These are phyloP conservation scores for Scaptomyza caliginosa DNA, from an alignment of 2,888 invertebrate species.

Conservation along the genomic window DNA sequence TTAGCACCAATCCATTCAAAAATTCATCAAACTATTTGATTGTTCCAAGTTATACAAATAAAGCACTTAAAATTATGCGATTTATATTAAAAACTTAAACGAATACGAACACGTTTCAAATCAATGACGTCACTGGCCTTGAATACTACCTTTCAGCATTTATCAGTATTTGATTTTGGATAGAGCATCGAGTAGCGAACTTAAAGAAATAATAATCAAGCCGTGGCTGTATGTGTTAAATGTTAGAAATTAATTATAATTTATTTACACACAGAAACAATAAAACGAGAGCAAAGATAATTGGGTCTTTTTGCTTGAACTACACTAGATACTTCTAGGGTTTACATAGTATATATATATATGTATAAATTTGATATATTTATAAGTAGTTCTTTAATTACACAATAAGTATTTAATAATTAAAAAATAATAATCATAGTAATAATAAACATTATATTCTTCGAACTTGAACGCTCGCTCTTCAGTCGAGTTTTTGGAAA, in stretches of 20 bases:
- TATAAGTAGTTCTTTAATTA: constrained; percentile 63
- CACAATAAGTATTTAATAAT: constrained; percentile 50
- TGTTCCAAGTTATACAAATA: constrained; percentile 80
- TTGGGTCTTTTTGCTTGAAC: constrained; percentile 76
- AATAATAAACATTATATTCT: constrained; percentile 73
- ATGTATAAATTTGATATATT: constrained; percentile 45
- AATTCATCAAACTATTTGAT: constrained; percentile 81
- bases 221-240: constrained; percentile 52
- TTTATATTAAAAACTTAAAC: constrained; percentile 36
- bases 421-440: constrained; percentile 51
- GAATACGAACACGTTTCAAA: constrained; percentile 70
- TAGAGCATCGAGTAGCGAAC: constrained; percentile 39
- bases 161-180: constrained; percentile 10
- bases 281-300: constrained; percentile 70
- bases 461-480: constrained; percentile 78
- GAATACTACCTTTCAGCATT: constrained; percentile 1
- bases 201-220: constrained; percentile 70
- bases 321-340: constrained; percentile 67
- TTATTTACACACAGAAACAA: constrained; percentile 77
- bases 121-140: constrained; percentile 30
- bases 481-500: constrained; percentile 67
- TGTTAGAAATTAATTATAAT: constrained; percentile 69
- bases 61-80: constrained; percentile 72
- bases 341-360: constrained; percentile 37
- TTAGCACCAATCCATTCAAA: constrained; percentile 82